A percentile compares a stretch with the other conserved stretches of the same genome.
phyloP scores from a whole-genome alignment of 64 coral and sea anemone species.

The Stichodactyla mertensii region DNA sequence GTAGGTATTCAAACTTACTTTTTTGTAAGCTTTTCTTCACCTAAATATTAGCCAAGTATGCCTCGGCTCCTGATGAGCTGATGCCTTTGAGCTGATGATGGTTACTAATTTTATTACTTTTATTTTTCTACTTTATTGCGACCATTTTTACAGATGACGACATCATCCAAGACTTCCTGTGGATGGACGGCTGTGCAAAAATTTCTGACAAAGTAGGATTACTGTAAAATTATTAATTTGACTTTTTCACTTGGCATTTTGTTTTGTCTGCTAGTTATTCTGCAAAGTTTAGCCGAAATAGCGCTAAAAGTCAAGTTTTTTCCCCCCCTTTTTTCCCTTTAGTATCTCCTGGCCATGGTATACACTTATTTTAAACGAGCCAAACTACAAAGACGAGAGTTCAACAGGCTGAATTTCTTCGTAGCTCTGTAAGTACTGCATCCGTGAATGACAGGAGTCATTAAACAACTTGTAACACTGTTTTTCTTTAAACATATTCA shows the following conservation, averaged over 20 bases:
- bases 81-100: not conserved
- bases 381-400: conserved; percentile 83
- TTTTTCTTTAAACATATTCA: not conserved
- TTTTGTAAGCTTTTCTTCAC: not conserved
- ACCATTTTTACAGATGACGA: conserved; percentile 75
- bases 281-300: not conserved
- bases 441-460: not conserved
- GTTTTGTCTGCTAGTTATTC: too few species aligned
- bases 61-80: too few species aligned
- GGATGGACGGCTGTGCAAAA: conserved; percentile 97
- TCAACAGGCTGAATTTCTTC: conserved; percentile 92
- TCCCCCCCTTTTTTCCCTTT: not conserved
- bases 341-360: conserved; percentile 97
- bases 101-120: too few species aligned
- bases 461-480: not conserved
- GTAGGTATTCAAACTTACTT: conserved; percentile 26
- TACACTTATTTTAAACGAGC: conserved; percentile 95
- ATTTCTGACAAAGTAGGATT: conserved; percentile 91
- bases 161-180: conserved; percentile 95
- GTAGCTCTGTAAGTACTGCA: conserved; percentile 90
- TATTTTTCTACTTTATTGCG: not conserved
- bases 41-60: too few species aligned
- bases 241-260: too few species aligned
- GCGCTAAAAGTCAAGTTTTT: not conserved
- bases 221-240: too few species aligned